Evolutionary conservation across 2,797 vertebrate species (phyloP), one percentile per base, ranked within the genome.

Genomic region (Ptychadena robeensis): DNA sequence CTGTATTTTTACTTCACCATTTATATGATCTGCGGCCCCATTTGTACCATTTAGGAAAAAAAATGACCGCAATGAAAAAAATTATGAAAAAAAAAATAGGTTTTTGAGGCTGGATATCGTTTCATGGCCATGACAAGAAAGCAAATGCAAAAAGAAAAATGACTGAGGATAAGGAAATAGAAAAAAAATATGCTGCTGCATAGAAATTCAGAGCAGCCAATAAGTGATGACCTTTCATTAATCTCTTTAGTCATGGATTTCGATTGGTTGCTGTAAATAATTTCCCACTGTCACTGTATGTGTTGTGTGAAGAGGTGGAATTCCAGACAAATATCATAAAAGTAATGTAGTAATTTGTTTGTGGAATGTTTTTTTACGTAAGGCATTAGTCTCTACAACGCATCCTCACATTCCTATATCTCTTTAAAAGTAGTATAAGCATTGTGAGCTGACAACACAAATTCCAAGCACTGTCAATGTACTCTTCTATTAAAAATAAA

Each of bases 11-110:
- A 28, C 12, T 48, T 79, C 70, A 32, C 53, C 27, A 32, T 48
- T 61, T 63, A 61, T 80, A 72, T 72, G 28, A 66, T 35, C 10
- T 38, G 32, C 27, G n/a, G 31, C 32, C 76, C 64, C 38, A 67
- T 67, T 79, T 67, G 65, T 79, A 53, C 65, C 44, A 69, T 68
- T 69, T 79, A 53, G 10, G 31, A 22, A 38, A 69, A 69, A 34
- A 35, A 35, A 69, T 69, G 32, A 61, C 10, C 11, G 9, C 59
- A 61, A 61, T 61, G 59, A 27, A 61, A 61, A 61, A 61, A 61
- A 61, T 28, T 28, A 61, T 61, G 59, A 61, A 28, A 61, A 61
- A 28, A 61, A 61, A 10, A 61, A 61, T 61, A 27, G 3, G 9
- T 28, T 61, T 61, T 28, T 10, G 59, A 61, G 8, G 28, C 59